phyloP scores from a whole-genome alignment of 2,797 vertebrate species.

The Gymnopithys bicolor region DNA sequence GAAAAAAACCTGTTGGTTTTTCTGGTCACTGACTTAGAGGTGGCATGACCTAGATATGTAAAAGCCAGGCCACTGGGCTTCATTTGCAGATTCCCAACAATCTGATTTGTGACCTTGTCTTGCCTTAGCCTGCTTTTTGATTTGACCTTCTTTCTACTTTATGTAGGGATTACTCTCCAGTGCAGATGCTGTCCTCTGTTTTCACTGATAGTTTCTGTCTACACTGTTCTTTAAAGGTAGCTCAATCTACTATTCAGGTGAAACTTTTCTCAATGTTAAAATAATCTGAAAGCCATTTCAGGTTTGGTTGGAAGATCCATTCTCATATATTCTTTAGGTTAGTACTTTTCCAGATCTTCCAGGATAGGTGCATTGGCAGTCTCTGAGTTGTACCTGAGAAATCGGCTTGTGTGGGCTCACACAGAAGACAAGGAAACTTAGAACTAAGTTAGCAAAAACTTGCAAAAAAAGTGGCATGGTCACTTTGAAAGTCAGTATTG shows the following conservation, averaged over 20 bases:
- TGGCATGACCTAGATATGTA: background rate
- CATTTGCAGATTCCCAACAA: background rate
- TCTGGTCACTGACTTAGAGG: background rate
- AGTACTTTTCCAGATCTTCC: background rate
- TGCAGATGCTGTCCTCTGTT: background rate
- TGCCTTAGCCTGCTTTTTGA: background rate
- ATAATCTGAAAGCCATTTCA: background rate
- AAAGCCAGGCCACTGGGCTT: background rate
- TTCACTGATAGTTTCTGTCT: background rate
- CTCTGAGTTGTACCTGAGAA: background rate
- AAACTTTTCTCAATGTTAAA: background rate
- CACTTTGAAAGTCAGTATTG: background rate
- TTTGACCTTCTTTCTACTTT: background rate
- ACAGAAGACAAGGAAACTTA: background rate
- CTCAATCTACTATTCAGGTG: background rate
- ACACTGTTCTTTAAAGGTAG: background rate
- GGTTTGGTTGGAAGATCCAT: background rate
- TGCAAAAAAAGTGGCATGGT: rapidly evolving
- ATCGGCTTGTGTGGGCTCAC: background rate
- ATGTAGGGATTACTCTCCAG: background rate
- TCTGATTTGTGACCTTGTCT: background rate
- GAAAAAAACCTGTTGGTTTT: background rate
- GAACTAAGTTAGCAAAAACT: background rate
- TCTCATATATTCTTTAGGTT: background rate
- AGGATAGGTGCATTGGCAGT: background rate